These are phyloP conservation scores for Sylvietta virens DNA, from an alignment of 2,113 vertebrate genomes.

Conservation along the genomic window DNA sequence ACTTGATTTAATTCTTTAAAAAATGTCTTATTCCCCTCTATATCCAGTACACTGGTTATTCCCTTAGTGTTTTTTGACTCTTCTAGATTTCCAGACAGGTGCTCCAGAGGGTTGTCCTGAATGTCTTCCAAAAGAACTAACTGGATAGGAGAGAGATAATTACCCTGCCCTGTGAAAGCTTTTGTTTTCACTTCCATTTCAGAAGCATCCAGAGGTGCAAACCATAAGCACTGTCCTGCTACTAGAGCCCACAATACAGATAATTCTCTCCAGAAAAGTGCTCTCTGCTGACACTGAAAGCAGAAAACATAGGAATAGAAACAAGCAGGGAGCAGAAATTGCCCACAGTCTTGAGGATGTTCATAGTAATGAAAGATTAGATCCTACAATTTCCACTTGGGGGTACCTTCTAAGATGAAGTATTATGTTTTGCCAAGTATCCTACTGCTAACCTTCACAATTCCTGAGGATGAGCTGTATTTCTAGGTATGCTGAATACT, in stretches of 20 bases:
- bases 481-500: not conserved
- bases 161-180: not conserved
- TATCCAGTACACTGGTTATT: not conserved
- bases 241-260: not conserved
- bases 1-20: not conserved
- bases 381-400: not conserved
- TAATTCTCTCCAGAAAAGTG: not conserved
- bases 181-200: not conserved
- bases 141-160: not conserved
- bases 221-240: not conserved
- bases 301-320: not conserved
- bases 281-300: not conserved
- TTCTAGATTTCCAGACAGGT: not conserved
- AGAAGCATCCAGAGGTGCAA: not conserved
- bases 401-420: not conserved
- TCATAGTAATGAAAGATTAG: not conserved
- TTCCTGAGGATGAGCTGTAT: not conserved
- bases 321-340: not conserved
- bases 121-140: not conserved
- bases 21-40: not conserved
- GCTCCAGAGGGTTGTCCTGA: not conserved
- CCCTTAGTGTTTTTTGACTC: not conserved
- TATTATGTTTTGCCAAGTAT: not conserved
- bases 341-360: rapidly evolving
- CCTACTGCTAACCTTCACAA: not conserved